phyloP scores from a whole-genome alignment of 2,888 invertebrate species.

The Balanococcus diminutus region DNA sequence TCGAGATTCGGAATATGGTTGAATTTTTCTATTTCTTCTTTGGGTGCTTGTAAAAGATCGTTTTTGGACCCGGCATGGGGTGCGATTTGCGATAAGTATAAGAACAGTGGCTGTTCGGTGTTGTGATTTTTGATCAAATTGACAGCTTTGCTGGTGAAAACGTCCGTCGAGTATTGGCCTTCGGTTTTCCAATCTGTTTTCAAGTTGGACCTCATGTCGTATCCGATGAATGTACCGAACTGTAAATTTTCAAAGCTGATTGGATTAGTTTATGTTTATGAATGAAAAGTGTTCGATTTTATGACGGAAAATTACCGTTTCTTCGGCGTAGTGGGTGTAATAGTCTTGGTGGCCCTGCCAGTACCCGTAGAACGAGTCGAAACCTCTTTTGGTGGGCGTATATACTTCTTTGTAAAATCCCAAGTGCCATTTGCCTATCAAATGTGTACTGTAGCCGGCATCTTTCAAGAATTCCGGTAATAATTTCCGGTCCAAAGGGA shows the following conservation, averaged over 20 bases:
- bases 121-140: constrained; percentile 66
- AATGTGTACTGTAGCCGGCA: constrained; percentile 64
- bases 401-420: constrained; percentile 65
- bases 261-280: not conserved
- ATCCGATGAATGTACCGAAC: constrained; percentile 62
- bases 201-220: constrained; percentile 70
- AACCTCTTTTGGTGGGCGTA: constrained; percentile 77
- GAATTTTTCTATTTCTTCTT: constrained; percentile 72
- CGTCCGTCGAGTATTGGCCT: constrained; percentile 70
- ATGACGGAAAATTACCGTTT: constrained; percentile 60
- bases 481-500: constrained; percentile 64
- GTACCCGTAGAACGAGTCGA: constrained; percentile 82
- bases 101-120: constrained; percentile 67
- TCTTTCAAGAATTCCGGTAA: constrained; percentile 64
- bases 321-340: constrained; percentile 68
- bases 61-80: constrained; percentile 72
- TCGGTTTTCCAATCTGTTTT: constrained; percentile 65
- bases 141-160: constrained; percentile 71
- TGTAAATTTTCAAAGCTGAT: not conserved
- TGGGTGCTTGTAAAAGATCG: constrained; percentile 74
- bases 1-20: constrained; percentile 71
- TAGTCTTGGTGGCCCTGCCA: constrained; percentile 84
- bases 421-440: constrained; percentile 67
- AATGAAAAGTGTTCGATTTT: not conserved
- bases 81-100: constrained; percentile 73